Evolutionary conservation across 1,140 invertebrate genomes (phyloP), one percentile per base, ranked within the genome.

Genomic region (Drepana arcuata): DNA sequence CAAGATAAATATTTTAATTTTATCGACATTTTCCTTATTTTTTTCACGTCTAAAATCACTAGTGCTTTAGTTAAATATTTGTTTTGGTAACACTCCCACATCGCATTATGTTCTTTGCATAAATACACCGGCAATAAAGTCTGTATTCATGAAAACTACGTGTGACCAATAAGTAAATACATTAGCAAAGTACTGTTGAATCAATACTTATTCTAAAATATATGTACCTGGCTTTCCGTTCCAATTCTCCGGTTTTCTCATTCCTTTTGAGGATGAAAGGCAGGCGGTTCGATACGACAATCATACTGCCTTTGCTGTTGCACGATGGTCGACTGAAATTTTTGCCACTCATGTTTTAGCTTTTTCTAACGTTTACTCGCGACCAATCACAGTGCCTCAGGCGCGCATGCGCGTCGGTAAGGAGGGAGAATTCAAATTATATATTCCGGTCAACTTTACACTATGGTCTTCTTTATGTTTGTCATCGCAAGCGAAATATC

Each of bases 271-370:
- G 82, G 45, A 95, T 91, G 80, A 96, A 95, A 4, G 94, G 94
- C 59, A 96, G 84, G 53, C 94, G 86, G 85, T 95, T 96, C 47
- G 93, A 95, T 30, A 96, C 93, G 40, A 96, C 93, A 59, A 96
- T 95, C 86, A 96, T 90, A 56, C 88, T 92, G 55, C 89, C 89
- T 70, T 87, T 87, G 63, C 81, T 82, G 50, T 80, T 82, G 65
- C 78, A 82, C 65, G 61, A 34, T 5, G 65, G 48, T 33, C 78
- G 78, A 77, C 73, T 74, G 66, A 52, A 71, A 68, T 70, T 55
- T 39, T 41, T 65, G 55, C 38, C 72, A 75, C 67, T 78, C 74
- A 75, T 81, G 48, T 65, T 64, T 55, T 34, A 57, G 50, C 58
- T 56, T 23, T 49, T 47, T 23, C 27, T 39, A 56, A 57, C 52